These are phyloP conservation scores for Semnornis frantzii DNA, from an alignment of 2,113 vertebrate species.

Conservation along the genomic window DNA sequence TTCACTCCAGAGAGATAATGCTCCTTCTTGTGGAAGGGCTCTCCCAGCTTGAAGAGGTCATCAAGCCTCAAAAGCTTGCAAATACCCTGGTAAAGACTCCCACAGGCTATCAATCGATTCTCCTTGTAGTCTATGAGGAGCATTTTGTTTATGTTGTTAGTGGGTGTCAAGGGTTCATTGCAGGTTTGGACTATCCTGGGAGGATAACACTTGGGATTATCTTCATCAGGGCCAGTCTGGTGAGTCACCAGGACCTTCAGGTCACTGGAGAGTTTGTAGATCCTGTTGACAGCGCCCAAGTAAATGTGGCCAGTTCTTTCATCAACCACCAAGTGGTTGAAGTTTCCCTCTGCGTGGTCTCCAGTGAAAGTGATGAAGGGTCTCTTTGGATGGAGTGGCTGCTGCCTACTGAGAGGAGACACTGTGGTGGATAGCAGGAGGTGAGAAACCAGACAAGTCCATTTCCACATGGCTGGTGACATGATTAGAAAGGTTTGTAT, in stretches of 20 bases:
- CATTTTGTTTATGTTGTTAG: slow-evolving; percentile 99
- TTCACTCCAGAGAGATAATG: slow-evolving; percentile 98
- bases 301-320: slow-evolving; percentile 95
- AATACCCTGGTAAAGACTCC: slow-evolving; percentile 96
- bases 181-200: slow-evolving; percentile 96
- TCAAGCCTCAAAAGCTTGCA: slow-evolving; percentile 95
- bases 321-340: slow-evolving; percentile 96
- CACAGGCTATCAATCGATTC: slow-evolving; percentile 93
- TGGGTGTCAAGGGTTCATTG: slow-evolving; percentile 88
- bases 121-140: slow-evolving; percentile 97
- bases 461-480: slow-evolving; percentile 80
- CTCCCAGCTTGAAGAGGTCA: slow-evolving; percentile 97
- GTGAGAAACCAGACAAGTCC: slow-evolving; percentile 86
- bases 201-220: slow-evolving; percentile 98
- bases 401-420: slow-evolving; percentile 78
- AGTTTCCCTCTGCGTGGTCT: slow-evolving; percentile 87
- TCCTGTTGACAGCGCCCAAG: slow-evolving; percentile 93
- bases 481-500: slow-evolving; percentile 65
- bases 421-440: slow-evolving; percentile 83
- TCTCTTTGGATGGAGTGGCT: slow-evolving; percentile 78
- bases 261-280: slow-evolving; percentile 93
- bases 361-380: slow-evolving; percentile 85
- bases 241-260: slow-evolving; percentile 91
- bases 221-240: slow-evolving; percentile 95
- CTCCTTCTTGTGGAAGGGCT: slow-evolving; percentile 98